Evolutionary conservation across 2,888 invertebrate genomes (phyloP).

Genomic region (Ectobius pallidus): DNA sequence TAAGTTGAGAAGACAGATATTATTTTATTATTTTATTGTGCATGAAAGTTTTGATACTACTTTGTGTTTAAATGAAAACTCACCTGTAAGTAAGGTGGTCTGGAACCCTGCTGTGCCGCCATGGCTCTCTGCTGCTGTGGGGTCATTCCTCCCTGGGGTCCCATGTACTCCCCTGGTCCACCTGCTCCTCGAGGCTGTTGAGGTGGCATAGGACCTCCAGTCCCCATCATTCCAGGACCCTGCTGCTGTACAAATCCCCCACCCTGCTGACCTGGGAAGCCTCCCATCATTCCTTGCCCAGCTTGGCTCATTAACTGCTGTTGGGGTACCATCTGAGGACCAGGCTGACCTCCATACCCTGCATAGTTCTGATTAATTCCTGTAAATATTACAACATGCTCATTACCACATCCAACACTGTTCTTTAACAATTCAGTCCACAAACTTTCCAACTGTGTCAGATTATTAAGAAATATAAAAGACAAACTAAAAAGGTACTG

Average conservation of each 20-base stretch:
- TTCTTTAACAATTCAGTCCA: too few species aligned
- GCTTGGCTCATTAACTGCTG: constrained; percentile 55
- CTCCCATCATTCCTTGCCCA: constrained; percentile 48
- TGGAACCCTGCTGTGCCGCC: constrained; percentile 64
- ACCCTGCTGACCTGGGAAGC: constrained; percentile 40
- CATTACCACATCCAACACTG: too few species aligned
- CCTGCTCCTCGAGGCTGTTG: constrained; percentile 30
- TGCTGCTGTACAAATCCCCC: constrained; percentile 42
- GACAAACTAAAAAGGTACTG: too few species aligned
- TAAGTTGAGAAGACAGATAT: too few species aligned
- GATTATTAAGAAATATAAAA: too few species aligned
- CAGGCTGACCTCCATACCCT: constrained; percentile 59
- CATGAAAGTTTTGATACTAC: too few species aligned
- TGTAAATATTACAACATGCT: too few species aligned
- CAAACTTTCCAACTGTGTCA: too few species aligned
- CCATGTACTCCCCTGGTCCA: constrained; percentile 35
- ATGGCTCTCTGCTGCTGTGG: constrained; percentile 60
- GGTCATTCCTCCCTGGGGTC: constrained; percentile 33
- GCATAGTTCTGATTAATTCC: constrained; percentile 69
- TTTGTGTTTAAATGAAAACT: too few species aligned
- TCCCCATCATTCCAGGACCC: constrained; percentile 27
- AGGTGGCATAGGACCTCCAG: background rate
- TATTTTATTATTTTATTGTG: too few species aligned
- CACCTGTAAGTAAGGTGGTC: constrained; percentile 73
- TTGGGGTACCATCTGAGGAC: constrained; percentile 46